Base-by-base conservation (phyloP, 1,140 invertebrate species). In the Maconellicoccus hirsutus region DNA sequence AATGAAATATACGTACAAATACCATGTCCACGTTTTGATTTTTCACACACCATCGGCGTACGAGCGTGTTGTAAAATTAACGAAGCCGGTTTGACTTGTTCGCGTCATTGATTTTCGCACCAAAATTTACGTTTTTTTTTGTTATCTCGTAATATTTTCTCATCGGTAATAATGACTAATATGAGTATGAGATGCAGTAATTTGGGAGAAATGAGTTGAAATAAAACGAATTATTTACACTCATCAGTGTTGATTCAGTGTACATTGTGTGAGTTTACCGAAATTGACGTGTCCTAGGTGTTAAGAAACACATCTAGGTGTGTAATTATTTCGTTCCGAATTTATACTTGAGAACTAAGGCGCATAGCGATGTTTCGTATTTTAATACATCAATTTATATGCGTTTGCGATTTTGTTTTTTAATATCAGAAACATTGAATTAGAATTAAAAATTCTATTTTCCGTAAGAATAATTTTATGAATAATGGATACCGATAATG, bases 381-480 rank as follows among this genome's bases (percentile, higher is more conserved):
- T 52, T 52, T 52, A 52, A 52, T 52, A 52, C 42, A 52, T 52
- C n/a, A 52, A 52, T 52, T 52, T 52, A 52, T 52, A 52, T 52
- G 42, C 42, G 42, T 52, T 52, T 52, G 42, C 42, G 42, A 52
- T 52, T 52, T 52, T 52, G 42, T 52, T 52, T 52, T 52, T 16
- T 52, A 52, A 52, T 52, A 52, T 52, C 16, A 52, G 42, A 52
- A 52, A 52, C 42, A 52, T 52, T 52, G 42, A 52, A 52, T 52
- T 14, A 52, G n/a, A 52, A 52, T 52, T 52, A 52, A 52, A 52
- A 52, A 52, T 52, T 52, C 42, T 52, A 52, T 52, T 52, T 52
- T 52, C 42, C 42, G 42, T 16, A 52, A 52, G 42, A 52, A 52
- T 52, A 52, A 52, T 52, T 52, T 52, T 52, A 52, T 52, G 42